phyloP scores from a whole-genome alignment of 2,888 invertebrate species.

The Scelioninae gen. 1 region DNA sequence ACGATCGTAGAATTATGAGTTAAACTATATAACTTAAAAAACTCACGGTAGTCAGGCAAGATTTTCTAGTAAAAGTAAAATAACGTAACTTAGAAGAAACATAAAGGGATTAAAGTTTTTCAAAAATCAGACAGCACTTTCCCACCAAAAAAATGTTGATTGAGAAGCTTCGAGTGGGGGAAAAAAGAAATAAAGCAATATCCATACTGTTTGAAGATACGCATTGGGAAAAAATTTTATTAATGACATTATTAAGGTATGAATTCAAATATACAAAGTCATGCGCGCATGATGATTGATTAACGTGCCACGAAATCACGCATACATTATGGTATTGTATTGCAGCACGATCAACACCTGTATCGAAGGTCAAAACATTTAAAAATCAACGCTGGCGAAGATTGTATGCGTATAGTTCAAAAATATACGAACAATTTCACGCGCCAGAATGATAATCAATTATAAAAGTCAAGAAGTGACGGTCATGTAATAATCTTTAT shows the following conservation, averaged over 20 bases:
- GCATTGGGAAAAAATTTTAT: slow-evolving; percentile 62
- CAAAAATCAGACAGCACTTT: not conserved
- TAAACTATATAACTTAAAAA: too few relatives aligned
- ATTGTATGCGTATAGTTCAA: slow-evolving; percentile 42
- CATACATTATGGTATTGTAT: slow-evolving; percentile 63
- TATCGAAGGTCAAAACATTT: slow-evolving; percentile 66
- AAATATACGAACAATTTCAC: slow-evolving; percentile 62
- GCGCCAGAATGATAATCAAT: slow-evolving; percentile 58
- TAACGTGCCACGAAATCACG: slow-evolving; percentile 68
- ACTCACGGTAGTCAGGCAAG: too few relatives aligned
- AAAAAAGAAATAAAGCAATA: slow-evolving; percentile 59
- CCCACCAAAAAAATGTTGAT: not conserved
- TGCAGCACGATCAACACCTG: slow-evolving; percentile 67
- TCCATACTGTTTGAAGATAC: slow-evolving; percentile 37
- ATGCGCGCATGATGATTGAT: slow-evolving; percentile 66
- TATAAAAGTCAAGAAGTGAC: slow-evolving; percentile 49
- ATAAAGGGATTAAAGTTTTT: too few relatives aligned
- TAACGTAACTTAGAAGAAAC: too few relatives aligned
- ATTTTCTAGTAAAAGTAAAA: too few relatives aligned
- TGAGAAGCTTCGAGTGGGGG: slow-evolving; percentile 12
- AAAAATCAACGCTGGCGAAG: slow-evolving; percentile 43
- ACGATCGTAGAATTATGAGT: too few relatives aligned
- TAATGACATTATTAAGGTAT: slow-evolving; percentile 68
- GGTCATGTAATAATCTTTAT: slow-evolving; percentile 42
- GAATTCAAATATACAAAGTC: slow-evolving; percentile 66